These are phyloP conservation scores for Cactoblastis cactorum DNA, from an alignment of 2,888 invertebrate genomes.

Conservation along the genomic window DNA sequence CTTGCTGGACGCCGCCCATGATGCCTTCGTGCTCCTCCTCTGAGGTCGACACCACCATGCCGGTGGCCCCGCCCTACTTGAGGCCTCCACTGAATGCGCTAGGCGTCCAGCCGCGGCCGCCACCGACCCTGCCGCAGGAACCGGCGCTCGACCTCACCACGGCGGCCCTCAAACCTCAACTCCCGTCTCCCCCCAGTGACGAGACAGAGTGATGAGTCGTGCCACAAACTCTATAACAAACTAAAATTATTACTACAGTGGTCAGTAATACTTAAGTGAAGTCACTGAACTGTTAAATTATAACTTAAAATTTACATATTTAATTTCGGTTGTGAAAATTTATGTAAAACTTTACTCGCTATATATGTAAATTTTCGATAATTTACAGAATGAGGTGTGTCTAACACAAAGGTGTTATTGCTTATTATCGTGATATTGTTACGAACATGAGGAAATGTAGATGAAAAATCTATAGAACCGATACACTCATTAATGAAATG, in stretches of 20 bases:
- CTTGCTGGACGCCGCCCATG: constrained; percentile 63
- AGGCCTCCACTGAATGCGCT: constrained; percentile 25
- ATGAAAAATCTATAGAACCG: constrained; percentile 48
- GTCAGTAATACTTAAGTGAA: constrained; percentile 48
- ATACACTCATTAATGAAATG: background rate
- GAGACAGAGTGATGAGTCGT: constrained; percentile 70
- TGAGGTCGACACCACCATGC: constrained; percentile 26
- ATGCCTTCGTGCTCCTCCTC: constrained; percentile 29
- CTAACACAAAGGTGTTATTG: constrained; percentile 69
- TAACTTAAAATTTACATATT: constrained; percentile 70
- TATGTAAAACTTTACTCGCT: constrained; percentile 70
- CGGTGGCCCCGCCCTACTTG: constrained; percentile 26
- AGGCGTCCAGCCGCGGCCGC: constrained; percentile 20
- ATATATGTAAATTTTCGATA: constrained; percentile 66
- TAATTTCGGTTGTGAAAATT: constrained; percentile 80
- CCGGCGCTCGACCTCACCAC: constrained; percentile 63
- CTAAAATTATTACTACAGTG: constrained; percentile 49
- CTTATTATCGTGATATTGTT: constrained; percentile 56
- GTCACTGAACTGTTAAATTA: constrained; percentile 65
- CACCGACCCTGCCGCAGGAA: constrained; percentile 32
- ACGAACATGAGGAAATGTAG: constrained; percentile 36
- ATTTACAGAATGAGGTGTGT: constrained; percentile 67
- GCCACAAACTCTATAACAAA: constrained; percentile 51
- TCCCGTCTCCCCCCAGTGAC: constrained; percentile 34
- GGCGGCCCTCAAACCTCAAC: constrained; percentile 40